Base-by-base conservation (phyloP, 1,140 invertebrate genomes). In the Cardiocondyla obscurior region DNA sequence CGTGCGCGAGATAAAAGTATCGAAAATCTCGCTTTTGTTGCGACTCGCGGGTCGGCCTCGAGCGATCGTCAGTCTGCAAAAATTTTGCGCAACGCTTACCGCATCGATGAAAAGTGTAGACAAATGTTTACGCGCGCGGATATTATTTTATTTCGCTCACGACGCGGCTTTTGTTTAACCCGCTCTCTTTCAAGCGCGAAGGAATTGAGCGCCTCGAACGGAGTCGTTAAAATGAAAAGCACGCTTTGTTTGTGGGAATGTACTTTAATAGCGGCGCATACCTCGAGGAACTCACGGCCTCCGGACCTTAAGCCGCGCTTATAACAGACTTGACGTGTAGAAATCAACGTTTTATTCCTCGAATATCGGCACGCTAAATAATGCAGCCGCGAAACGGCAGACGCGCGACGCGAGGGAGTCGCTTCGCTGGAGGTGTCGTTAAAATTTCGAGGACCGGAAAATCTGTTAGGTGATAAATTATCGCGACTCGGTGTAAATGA, bases 161-260 rank as follows among this genome's bases (percentile, higher is more conserved):
- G 6, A 1, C 51, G 8, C 53, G 30, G 39, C 25, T 55, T 72
- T 33, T 39, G 2, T 51, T 10, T 49, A n/a, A n/a, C n/a, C 25
- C 28, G 10, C 8, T 25, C 10, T 14, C n/a, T 46, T 22, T 28
- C 2, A 33, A 44, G 14, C 14, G n/a, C 0, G 25, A 1, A 3
- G 28, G 25, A 73, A 19, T 19, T 7, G 36, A 44, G 14, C 14
- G 25, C 7, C 14, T 28, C 12, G 10, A 49, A 19, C 8, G 4
- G 16, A 10, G 22, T 7, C 30, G 10, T 57, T 57, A n/a, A 57
- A 30, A 58, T n/a, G 49, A 46, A 64, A 64, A 10, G 57, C 46
- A 19, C 57, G 30, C 57, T 64, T 76, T 60, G 70, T 74, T 73
- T 76, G 58, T 76, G 19, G 30, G 57, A 64, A 36, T 49, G 30